Percentiles rank a stretch among this genome's conserved stretches.
Conservation (phyloP, 2,797 vertebrate species). For the Erithacus rubecula region DNA sequence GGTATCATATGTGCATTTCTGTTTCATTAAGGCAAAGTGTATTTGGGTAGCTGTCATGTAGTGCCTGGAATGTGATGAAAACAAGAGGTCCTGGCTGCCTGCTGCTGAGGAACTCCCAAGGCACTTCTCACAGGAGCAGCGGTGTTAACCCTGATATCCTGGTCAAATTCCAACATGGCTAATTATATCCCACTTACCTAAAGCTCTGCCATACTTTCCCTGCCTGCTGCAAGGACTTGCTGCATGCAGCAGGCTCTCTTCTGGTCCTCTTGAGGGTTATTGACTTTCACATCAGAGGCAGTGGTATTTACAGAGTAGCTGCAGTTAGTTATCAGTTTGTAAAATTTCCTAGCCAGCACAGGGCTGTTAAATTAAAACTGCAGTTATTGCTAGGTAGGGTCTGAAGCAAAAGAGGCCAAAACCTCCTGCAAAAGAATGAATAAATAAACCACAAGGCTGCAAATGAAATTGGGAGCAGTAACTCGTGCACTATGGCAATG, state of each 20-base stretch:
- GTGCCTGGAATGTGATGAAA: conserved; percentile 57
- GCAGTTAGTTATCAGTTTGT: background rate
- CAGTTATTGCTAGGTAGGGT: background rate
- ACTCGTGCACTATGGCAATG: conserved; percentile 21
- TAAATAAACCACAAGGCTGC: background rate
- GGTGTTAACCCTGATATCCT: conserved; percentile 68
- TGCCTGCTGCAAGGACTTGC: background rate
- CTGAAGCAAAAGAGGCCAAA: background rate
- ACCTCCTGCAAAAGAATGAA: background rate
- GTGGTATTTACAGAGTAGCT: background rate
- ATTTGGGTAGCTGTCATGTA: conserved; percentile 60
- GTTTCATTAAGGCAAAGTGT: conserved; percentile 22
- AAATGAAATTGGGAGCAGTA: conserved; percentile 32
- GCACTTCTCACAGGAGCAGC: conserved; percentile 42
- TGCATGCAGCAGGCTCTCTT: background rate
- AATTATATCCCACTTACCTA: conserved; percentile 61
- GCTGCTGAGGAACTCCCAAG: conserved; percentile 54
- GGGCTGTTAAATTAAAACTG: background rate
- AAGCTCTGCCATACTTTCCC: conserved; percentile 35
- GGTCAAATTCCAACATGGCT: conserved; percentile 63
- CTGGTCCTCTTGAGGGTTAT: background rate
- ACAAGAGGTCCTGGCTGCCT: conserved; percentile 57
- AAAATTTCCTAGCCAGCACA: background rate
- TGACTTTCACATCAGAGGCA: background rate
- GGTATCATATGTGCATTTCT: background rate